Conservation (phyloP, 2,888 invertebrate species). For the Unio pictorum region DNA sequence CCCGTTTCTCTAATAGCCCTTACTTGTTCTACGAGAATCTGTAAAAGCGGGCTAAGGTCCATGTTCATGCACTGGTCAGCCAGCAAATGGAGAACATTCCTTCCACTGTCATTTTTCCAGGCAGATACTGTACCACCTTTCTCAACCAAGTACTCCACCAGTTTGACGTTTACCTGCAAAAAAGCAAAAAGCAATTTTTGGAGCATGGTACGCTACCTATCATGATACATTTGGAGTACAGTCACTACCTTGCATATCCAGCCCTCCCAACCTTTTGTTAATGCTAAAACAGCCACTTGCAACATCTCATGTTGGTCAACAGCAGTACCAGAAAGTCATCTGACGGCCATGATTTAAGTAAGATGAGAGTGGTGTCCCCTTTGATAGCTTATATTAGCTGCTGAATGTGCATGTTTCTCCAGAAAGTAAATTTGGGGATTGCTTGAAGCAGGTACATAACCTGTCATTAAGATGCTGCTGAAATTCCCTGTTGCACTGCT, state of each 20-base stretch:
- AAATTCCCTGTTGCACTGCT: no score
- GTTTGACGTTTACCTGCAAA: slow-evolving; percentile 60
- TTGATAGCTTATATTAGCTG: no score
- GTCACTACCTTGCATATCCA: no score
- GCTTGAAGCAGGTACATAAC: no score
- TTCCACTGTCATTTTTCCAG: slow-evolving; percentile 63
- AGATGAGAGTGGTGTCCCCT: no score
- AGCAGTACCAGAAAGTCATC: no score
- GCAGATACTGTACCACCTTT: slow-evolving; percentile 66
- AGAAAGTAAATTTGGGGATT: no score
- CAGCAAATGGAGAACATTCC: slow-evolving; percentile 70
- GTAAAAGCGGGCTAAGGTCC: slow-evolving; percentile 54
- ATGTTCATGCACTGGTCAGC: slow-evolving; percentile 65
- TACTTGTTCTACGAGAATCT: slow-evolving; percentile 59
- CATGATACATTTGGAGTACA: no score
- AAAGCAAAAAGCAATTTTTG: neutral
- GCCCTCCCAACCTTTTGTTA: no score
- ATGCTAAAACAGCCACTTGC: neutral
- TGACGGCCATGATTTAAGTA: no score
- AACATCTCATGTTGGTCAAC: neutral
- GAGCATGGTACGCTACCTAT: neutral
- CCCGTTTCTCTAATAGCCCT: slow-evolving; percentile 6
- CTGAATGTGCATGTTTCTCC: no score
- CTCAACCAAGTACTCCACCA: slow-evolving; percentile 68
- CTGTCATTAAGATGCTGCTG: no score